These are phyloP conservation scores for Chaenogobius annularis DNA, from an alignment of 2,113 vertebrate genomes.

Conservation along the genomic window DNA sequence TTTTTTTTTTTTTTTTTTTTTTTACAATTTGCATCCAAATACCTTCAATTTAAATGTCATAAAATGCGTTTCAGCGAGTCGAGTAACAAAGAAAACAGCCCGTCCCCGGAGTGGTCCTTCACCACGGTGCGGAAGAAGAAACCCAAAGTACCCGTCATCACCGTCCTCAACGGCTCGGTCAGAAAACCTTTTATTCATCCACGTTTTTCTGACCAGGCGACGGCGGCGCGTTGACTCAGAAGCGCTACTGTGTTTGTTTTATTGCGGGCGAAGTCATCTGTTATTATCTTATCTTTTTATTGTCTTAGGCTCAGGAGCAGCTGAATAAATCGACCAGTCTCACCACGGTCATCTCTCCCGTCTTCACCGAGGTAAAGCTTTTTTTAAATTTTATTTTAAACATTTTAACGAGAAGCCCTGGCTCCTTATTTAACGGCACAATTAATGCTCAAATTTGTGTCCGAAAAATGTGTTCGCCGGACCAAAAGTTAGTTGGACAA, in stretches of 20 bases:
- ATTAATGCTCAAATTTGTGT: neutral
- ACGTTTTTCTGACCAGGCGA: neutral
- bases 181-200: neutral
- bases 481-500: no score
- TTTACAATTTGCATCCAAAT: no score
- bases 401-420: neutral
- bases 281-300: neutral
- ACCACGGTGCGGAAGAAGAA: conserved; percentile 96
- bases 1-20: no score
- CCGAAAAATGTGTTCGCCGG: neutral
- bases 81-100: conserved; percentile 87
- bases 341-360: conserved; percentile 88
- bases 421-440: no score
- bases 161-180: conserved; percentile 88
- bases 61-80: conserved; percentile 79
- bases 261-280: neutral
- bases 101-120: conserved; percentile 85
- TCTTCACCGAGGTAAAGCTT: conserved; percentile 87
- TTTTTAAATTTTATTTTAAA: neutral
- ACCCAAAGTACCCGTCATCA: conserved; percentile 80
- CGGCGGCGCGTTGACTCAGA: neutral
- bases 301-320: conserved; percentile 82
- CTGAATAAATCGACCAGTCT: conserved; percentile 85
- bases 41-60: neutral
- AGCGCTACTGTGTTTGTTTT: neutral